A percentile compares a stretch with the other conserved stretches of the same genome.
phyloP scores from a whole-genome alignment of 2,888 invertebrate species.

The Cotesia congregata region DNA sequence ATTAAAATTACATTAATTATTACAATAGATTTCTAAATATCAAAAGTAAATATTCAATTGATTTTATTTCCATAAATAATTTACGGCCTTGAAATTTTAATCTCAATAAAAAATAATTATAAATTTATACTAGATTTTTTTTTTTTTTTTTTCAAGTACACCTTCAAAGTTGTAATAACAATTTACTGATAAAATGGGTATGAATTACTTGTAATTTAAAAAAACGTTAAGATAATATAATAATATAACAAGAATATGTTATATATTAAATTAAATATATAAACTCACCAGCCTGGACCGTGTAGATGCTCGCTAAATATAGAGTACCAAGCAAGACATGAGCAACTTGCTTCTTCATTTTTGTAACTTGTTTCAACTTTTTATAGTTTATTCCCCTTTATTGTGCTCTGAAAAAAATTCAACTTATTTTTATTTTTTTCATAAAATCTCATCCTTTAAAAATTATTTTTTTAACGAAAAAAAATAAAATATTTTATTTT shows the following conservation, averaged over 20 bases:
- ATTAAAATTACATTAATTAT: too few relatives aligned
- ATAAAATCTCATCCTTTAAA: not conserved
- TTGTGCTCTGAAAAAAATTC: conserved; percentile 19
- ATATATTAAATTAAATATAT: conserved; percentile 34
- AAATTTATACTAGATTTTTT: not conserved
- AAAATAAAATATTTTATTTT: too few relatives aligned
- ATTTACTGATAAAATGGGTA: too few relatives aligned
- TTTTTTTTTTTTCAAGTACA: too few relatives aligned
- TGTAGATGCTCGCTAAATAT: conserved; percentile 66
- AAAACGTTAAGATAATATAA: not conserved
- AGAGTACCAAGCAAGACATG: conserved; percentile 65
- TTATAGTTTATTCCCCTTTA: conserved; percentile 12
- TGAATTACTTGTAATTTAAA: not conserved
- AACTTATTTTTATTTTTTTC: not conserved
- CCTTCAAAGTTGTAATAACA: too few relatives aligned
- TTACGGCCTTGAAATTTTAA: too few relatives aligned
- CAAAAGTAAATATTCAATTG: not conserved
- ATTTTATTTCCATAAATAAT: too few relatives aligned
- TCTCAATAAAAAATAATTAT: not conserved
- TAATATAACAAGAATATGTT: conserved; percentile 3
- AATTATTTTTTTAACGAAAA: too few relatives aligned
- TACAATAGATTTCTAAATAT: not conserved
- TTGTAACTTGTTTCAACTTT: conserved; percentile 21
- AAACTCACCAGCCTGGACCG: conserved; percentile 65
- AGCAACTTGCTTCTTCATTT: conserved; percentile 63